These are phyloP conservation scores for Machimus rusticus DNA, from an alignment of 2,888 invertebrate species.

Conservation along the genomic window DNA sequence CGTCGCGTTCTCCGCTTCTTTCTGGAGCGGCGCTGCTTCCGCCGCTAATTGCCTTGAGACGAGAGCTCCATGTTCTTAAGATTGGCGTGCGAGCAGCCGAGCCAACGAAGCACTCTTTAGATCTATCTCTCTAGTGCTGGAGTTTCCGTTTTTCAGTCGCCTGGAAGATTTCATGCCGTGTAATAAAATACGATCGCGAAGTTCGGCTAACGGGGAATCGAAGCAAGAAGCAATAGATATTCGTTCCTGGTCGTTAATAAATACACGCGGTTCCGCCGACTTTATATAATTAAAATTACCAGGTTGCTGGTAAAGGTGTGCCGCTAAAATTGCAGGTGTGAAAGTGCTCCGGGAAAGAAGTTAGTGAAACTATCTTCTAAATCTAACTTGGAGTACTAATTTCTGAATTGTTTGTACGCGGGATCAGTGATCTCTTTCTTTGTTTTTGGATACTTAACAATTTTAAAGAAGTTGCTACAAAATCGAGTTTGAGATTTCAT, in stretches of 20 bases:
- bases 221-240: background rate
- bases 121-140: background rate
- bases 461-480: background rate
- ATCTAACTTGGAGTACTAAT: background rate
- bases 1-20: background rate
- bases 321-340: background rate
- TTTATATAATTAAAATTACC: background rate
- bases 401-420: background rate
- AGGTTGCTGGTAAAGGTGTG: background rate
- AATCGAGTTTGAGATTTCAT: background rate
- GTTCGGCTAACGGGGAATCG: constrained; percentile 20
- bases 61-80: constrained; percentile 7
- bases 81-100: background rate
- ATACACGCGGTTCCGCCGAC: background rate
- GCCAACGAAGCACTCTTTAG: background rate
- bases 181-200: constrained; percentile 14
- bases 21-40: background rate
- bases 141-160: constrained; percentile 3
- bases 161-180: constrained; percentile 19
- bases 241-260: background rate
- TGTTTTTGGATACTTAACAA: background rate
- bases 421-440: background rate
- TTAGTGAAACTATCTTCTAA: background rate
- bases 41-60: constrained; percentile 20
- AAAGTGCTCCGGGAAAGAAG: background rate